Evolutionary conservation across 2,113 vertebrate genomes (phyloP), one percentile per base, ranked within the genome.

Genomic region (Poecilia latipinna): DNA sequence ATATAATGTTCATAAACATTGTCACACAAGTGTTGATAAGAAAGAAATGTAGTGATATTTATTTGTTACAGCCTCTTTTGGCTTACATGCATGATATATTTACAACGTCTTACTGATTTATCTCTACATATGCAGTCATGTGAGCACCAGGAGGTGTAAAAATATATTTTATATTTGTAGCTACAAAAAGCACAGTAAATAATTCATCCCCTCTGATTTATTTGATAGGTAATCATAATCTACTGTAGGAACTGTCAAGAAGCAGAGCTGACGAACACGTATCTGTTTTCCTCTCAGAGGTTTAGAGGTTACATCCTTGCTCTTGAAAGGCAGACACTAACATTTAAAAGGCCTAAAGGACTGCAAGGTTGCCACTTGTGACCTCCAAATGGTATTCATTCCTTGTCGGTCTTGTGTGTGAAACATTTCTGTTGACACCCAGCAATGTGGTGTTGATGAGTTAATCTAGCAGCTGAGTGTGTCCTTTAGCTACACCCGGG

Each of bases 401-500:
- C 93, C 92, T 91, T 91, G 90, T 91, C 67, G 89, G 92, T 93
- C 93, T 89, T 90, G 92, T 94, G 92, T 90, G 92, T 94, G 89
- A 94, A 94, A 94, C 94, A 94, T 94, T 93, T 94, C 92, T 94
- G 94, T 94, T 95, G 94, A 95, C 94, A 95, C 92, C 87, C 88
- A 81, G 94, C 94, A 95, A 95, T 95, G 95, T 72, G 65, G 92
- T 73, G 93, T 94, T 95, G 95, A 95, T 95, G 95, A 95, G 92
- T 95, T 94, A 93, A 95, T 95, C 94, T 93, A 94, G 94, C 95
- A 95, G 94, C 94, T 95, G 94, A 95, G 91, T 93, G 90, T 94
- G 93, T 94, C 92, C 93, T 94, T 92, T 93, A 92, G 90, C 93
- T 93, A 85, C 83, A 75, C 88, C 85, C 89, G 77, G 39, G 42